Conservation (phyloP, 2,888 invertebrate genomes). For the Gymnosoma rotundatum region DNA sequence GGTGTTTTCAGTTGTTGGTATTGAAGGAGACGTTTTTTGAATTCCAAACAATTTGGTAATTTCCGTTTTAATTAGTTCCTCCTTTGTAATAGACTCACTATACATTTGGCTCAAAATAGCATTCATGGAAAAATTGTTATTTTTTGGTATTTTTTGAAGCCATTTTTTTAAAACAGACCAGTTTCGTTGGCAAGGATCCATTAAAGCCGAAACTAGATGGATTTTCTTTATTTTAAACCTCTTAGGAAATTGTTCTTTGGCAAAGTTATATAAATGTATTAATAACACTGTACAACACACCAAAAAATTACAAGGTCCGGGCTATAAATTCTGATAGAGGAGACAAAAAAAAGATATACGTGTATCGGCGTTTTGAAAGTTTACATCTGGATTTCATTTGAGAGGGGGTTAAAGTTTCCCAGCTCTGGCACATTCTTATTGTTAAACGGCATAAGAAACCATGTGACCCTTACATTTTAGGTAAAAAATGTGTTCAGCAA, state of each 20-base stretch:
- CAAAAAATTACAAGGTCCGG: too few species aligned
- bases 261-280: not conserved
- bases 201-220: constrained; percentile 2
- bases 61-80: constrained; percentile 25
- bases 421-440: too few species aligned
- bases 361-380: too few species aligned
- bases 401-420: too few species aligned
- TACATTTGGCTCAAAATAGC: not conserved
- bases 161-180: constrained; percentile 25
- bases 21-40: not conserved
- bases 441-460: too few species aligned
- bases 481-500: too few species aligned
- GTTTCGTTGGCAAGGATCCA: constrained; percentile 35
- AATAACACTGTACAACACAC: too few species aligned
- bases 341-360: too few species aligned
- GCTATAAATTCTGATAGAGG: too few species aligned
- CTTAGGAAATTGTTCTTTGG: not conserved
- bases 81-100: not conserved
- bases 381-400: too few species aligned
- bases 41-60: not conserved
- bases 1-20: not conserved
- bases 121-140: not conserved
- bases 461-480: too few species aligned
- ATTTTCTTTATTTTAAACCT: constrained; percentile 15
- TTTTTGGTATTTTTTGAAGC: constrained; percentile 9